Evolutionary conservation across 2,113 vertebrate genomes (phyloP).

Genomic region (Paedocypris sp.): DNA sequence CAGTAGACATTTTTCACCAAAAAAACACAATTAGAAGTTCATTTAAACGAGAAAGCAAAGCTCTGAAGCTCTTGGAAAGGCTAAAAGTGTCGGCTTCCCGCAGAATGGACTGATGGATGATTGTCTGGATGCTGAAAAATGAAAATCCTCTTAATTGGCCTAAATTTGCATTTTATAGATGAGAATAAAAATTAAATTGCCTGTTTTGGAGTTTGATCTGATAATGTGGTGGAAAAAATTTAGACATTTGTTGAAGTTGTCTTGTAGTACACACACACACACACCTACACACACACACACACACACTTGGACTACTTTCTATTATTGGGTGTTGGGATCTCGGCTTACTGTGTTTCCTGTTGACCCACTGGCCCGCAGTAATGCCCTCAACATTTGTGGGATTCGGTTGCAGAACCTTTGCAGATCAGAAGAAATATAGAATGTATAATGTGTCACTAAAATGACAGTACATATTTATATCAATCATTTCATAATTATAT

Average conservation of each 20-base stretch:
- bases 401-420: too few relatives aligned
- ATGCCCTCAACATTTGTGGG: too few relatives aligned
- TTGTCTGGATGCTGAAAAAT: neutral
- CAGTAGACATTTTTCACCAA: too few relatives aligned
- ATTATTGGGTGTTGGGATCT: conserved; percentile 21
- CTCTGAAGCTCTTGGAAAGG: too few relatives aligned
- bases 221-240: neutral
- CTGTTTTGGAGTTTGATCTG: neutral
- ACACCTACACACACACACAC: conserved; percentile 3
- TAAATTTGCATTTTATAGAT: neutral
- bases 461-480: too few relatives aligned
- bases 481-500: too few relatives aligned
- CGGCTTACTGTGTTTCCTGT: conserved; percentile 37
- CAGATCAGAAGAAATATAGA: too few relatives aligned
- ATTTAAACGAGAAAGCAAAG: conserved; percentile 11
- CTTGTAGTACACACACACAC: conserved; percentile 8
- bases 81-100: too few relatives aligned
- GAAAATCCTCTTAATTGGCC: neutral
- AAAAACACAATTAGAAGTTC: too few relatives aligned
- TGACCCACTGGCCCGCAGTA: neutral
- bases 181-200: neutral
- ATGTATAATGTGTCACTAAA: too few relatives aligned
- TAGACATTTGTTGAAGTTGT: neutral
- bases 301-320: conserved; percentile 10
- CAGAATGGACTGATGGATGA: too few relatives aligned